These are phyloP conservation scores for Drosophila sordidula DNA, from an alignment of 2,888 invertebrate species.

Conservation along the genomic window DNA sequence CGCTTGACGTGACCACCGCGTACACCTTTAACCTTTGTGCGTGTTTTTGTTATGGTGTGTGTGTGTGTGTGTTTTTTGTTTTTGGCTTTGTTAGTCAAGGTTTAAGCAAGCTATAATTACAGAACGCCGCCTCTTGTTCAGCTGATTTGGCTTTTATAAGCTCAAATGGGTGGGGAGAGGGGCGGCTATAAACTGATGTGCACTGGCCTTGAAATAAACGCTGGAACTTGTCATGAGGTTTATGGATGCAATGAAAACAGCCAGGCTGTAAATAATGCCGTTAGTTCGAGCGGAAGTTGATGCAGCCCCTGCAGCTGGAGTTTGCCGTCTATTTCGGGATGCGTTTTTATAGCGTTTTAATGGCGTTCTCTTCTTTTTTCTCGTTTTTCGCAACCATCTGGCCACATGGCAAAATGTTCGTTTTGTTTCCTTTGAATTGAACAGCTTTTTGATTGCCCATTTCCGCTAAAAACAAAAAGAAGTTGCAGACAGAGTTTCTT, in stretches of 20 bases:
- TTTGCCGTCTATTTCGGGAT: constrained; percentile 39
- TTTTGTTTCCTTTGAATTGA: constrained; percentile 23
- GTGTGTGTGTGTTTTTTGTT: constrained; percentile 7
- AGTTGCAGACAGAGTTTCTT: constrained; percentile 18
- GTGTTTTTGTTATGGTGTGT: background rate
- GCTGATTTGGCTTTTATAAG: background rate
- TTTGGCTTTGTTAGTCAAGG: constrained; percentile 31
- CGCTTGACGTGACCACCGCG: constrained; percentile 33
- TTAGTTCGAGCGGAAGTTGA: constrained; percentile 30
- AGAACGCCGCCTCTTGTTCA: constrained; percentile 2
- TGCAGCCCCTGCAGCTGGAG: background rate
- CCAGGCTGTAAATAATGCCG: constrained; percentile 18
- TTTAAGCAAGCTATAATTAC: constrained; percentile 10
- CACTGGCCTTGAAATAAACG: constrained; percentile 52
- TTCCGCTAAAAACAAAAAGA: constrained; percentile 25
- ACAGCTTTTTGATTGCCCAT: constrained; percentile 38
- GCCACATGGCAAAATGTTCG: constrained; percentile 22
- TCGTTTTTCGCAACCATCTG: constrained; percentile 26
- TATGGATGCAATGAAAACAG: constrained; percentile 7
- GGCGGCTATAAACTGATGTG: constrained; percentile 7
- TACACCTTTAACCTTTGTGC: constrained; percentile 54
- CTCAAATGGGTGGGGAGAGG: background rate
- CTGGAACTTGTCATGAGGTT: background rate
- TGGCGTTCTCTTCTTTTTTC: constrained; percentile 15
- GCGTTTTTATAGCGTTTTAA: constrained; percentile 28